Percentiles rank a stretch among this genome's conserved stretches.
Evolutionary conservation across 2,113 vertebrate species (phyloP).

Genomic region (Gila orcuttii): DNA sequence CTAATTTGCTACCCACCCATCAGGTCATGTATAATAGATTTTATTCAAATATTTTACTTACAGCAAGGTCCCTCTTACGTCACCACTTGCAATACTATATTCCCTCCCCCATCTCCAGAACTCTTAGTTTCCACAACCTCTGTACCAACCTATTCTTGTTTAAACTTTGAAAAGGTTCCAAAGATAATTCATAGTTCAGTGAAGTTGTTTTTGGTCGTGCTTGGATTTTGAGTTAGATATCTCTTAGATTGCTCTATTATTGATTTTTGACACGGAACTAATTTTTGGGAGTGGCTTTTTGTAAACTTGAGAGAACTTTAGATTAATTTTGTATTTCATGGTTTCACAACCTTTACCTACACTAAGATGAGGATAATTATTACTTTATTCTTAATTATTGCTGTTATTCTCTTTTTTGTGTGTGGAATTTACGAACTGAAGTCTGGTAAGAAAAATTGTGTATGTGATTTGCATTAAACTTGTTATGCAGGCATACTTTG

Average conservation of each 20-base stretch:
- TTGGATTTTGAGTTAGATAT: too few relatives aligned
- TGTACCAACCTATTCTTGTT: background rate
- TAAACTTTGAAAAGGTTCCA: too few relatives aligned
- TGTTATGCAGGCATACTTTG: background rate
- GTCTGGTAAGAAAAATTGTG: slow-evolving; percentile 2
- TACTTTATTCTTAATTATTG: too few relatives aligned
- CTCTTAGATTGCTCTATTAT: background rate
- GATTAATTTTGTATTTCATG: background rate
- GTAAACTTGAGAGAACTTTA: background rate
- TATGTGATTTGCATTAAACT: background rate
- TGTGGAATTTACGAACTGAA: background rate
- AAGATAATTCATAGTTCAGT: background rate
- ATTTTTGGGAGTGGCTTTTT: background rate
- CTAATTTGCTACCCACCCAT: background rate
- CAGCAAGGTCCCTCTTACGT: background rate
- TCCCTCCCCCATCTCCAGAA: background rate
- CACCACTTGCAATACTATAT: background rate
- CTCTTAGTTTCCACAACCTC: background rate
- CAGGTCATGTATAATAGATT: background rate
- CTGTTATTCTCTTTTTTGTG: too few relatives aligned
- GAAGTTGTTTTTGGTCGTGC: background rate
- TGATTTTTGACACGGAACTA: background rate
- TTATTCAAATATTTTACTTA: background rate
- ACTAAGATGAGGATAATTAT: background rate
- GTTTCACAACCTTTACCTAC: background rate